phyloP scores from a whole-genome alignment of 2,113 vertebrate genomes.

The Hemibagrus wyckioides region DNA sequence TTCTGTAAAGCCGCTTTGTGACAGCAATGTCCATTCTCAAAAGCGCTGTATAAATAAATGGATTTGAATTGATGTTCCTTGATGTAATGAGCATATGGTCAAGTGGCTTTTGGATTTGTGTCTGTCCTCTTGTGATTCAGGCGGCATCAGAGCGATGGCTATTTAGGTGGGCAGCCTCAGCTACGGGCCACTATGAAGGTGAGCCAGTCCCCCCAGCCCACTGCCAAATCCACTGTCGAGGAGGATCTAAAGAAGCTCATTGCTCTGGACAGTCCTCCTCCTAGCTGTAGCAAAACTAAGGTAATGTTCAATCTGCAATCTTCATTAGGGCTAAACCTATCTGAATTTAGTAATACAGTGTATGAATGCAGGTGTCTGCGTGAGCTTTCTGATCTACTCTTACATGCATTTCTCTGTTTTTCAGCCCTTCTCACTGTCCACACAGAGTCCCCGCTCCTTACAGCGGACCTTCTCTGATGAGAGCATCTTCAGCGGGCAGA shows the following conservation, averaged over 20 bases:
- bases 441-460: conserved; percentile 84
- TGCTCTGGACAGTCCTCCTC: conserved; percentile 84
- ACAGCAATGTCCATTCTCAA: not conserved
- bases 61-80: not conserved
- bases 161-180: conserved; percentile 78
- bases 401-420: not conserved
- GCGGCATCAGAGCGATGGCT: conserved; percentile 89
- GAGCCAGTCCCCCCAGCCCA: conserved; percentile 85
- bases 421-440: conserved; percentile 65
- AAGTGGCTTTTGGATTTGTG: conserved; percentile 50
- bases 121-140: conserved; percentile 63
- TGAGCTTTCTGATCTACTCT: not conserved
- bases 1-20: not conserved
- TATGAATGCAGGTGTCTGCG: not conserved
- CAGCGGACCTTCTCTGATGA: conserved; percentile 97
- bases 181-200: conserved; percentile 85
- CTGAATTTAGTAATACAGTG: not conserved
- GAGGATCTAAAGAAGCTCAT: conserved; percentile 90
- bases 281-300: conserved; percentile 84
- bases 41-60: not conserved
- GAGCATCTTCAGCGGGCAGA: conserved; percentile 94
- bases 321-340: not conserved
- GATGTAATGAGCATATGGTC: not conserved
- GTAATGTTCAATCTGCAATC: conserved; percentile 63
- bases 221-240: conserved; percentile 86